These are phyloP conservation scores for Okamejei kenojei DNA, from an alignment of 2,797 vertebrate species.

Conservation along the genomic window DNA sequence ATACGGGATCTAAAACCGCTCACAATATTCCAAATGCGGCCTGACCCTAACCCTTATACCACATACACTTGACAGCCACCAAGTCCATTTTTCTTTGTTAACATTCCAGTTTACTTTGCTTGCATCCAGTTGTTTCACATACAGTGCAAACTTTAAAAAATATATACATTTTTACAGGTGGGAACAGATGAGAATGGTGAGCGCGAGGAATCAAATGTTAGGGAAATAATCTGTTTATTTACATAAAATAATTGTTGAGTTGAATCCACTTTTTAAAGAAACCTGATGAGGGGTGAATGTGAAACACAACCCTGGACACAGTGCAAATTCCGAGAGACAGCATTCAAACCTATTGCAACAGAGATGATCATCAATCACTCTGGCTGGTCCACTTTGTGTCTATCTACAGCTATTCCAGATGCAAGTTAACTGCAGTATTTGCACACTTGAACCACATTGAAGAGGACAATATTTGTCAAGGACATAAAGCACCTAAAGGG, in stretches of 20 bases:
- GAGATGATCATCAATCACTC: not conserved
- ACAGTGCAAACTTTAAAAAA: not conserved
- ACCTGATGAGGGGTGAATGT: not conserved
- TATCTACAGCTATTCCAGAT: not conserved
- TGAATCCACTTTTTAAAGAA: not conserved
- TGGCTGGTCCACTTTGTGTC: not conserved
- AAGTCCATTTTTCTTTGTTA: not conserved
- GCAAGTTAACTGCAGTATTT: not conserved
- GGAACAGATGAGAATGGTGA: not conserved
- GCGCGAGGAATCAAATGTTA: not conserved
- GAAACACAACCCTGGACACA: not conserved
- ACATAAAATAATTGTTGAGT: not conserved
- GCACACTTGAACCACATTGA: not conserved
- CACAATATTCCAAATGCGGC: too few species aligned
- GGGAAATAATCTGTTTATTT: not conserved
- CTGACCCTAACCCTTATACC: too few species aligned
- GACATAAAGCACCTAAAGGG: not conserved
- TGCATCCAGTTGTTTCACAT: not conserved
- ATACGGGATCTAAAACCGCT: too few species aligned
- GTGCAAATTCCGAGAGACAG: not conserved
- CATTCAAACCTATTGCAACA: not conserved
- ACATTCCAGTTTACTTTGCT: not conserved
- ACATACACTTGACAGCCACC: not conserved
- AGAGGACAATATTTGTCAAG: conserved; percentile 17
- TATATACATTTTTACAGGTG: not conserved